Evolutionary conservation across 2,797 vertebrate genomes (phyloP), one percentile per base, ranked within the genome.

Genomic region (Eremophila alpestris): DNA sequence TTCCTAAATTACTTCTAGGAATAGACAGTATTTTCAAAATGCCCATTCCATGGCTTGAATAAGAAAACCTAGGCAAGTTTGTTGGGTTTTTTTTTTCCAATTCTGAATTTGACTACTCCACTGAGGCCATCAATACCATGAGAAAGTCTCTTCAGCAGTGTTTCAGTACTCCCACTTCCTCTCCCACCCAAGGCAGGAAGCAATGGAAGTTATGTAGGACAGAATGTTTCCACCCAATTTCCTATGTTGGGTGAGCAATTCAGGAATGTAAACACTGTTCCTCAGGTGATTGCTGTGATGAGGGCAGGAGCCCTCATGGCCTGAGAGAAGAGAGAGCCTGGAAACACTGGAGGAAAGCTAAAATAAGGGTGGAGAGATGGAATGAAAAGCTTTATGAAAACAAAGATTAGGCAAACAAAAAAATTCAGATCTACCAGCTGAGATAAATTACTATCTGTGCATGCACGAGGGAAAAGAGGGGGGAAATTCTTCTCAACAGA

Each of bases 171-270:
- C 83, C 54, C 23, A 83, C 76, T 92, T 96, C 96, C 93, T 96
- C 82, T 87, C 95, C 95, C 92, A 92, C 93, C 94, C 96, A 89
- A 87, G 51, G 26, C 89, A 95, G 95, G 94, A 95, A 94, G 89
- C 84, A 95, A 92, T 92, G 94, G 91, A 94, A 95, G 93, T 91
- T 75, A 81, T 91, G 91, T 52, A 90, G 94, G 91, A 96, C 94
- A 94, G 54, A 81, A 74, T 94, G 92, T 96, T 95, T 95, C 94
- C 92, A 94, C 91, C 34, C 87, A 49, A 18, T 84, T 96, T 95
- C 93, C 93, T 94, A 92, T 49, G 86, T 14, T 14, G 84, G 54
- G 89, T 80, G 79, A 95, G 91, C 65, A 92, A 86, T 78, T 91
- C 76, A 83, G 91, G 91, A 97, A 92, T 55, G 76, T 67, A 91